Percentiles rank a stretch among this genome's conserved stretches.
These are phyloP conservation scores for Periplaneta americana DNA, from an alignment of 1,140 invertebrate species.

Conservation along the genomic window DNA sequence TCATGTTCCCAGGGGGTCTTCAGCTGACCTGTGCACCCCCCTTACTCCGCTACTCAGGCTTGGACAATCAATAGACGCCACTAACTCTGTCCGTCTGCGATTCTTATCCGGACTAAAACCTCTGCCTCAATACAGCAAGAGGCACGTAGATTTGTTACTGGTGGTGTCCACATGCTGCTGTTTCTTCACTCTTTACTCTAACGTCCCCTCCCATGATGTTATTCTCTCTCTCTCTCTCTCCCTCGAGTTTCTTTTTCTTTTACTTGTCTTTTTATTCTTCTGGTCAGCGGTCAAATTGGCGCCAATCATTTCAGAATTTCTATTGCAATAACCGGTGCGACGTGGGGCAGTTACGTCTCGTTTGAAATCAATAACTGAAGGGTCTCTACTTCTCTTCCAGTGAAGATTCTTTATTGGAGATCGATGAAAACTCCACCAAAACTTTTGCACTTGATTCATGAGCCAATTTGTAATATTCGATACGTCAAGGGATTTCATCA, in stretches of 20 bases:
- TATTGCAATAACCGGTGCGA: background rate
- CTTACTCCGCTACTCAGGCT: too few species aligned
- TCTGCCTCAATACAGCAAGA: too few species aligned
- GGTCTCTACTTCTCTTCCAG: background rate
- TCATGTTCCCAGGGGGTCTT: background rate
- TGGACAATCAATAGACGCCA: background rate
- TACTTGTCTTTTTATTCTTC: background rate
- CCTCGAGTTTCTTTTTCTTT: background rate
- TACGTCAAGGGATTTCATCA: too few species aligned
- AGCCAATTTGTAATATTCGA: too few species aligned
- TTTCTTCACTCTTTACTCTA: too few species aligned
- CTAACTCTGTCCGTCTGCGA: background rate
- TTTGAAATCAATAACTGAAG: background rate
- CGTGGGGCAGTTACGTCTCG: too few species aligned
- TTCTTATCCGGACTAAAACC: too few species aligned
- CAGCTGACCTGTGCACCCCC: background rate
- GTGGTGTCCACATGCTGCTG: background rate
- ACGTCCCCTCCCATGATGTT: too few species aligned
- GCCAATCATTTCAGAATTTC: background rate
- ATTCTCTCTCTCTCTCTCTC: too few species aligned
- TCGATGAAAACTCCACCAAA: too few species aligned
- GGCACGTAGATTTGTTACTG: background rate
- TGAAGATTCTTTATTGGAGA: background rate
- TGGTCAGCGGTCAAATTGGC: background rate
- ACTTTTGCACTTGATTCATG: too few species aligned